phyloP scores from a whole-genome alignment of 2,888 invertebrate species.

The Lepidochrysops patricia region DNA sequence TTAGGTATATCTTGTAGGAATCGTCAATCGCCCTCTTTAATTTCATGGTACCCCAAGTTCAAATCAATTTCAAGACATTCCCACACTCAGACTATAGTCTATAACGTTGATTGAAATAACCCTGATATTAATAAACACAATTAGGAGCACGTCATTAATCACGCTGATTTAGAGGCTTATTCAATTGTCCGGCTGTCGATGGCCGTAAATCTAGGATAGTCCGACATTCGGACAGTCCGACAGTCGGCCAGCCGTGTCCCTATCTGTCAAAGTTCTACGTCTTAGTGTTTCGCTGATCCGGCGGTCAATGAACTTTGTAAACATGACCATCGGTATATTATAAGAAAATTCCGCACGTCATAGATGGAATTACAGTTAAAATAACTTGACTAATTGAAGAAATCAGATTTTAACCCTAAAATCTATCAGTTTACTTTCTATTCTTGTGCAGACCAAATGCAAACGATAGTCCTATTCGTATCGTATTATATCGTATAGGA shows the following conservation, averaged over 20 bases:
- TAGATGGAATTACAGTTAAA: too few relatives aligned
- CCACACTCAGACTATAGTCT: background rate
- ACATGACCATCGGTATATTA: too few relatives aligned
- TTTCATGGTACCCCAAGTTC: background rate
- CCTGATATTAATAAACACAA: background rate
- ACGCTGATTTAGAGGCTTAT: conserved; percentile 17
- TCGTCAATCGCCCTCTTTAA: too few relatives aligned
- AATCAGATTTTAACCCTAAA: too few relatives aligned
- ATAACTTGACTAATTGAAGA: background rate
- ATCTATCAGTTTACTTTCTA: too few relatives aligned
- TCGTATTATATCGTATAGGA: too few relatives aligned
- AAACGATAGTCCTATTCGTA: too few relatives aligned
- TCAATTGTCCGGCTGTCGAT: conserved; percentile 17
- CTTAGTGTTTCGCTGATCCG: background rate
- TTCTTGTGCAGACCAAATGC: too few relatives aligned
- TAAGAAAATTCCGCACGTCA: too few relatives aligned
- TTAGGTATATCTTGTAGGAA: too few relatives aligned
- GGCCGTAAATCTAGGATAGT: conserved; percentile 12
- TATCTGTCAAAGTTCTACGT: conserved; percentile 11
- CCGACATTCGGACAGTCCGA: conserved; percentile 7
- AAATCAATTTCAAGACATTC: background rate
- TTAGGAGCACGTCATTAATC: conserved; percentile 11
- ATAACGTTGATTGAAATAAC: background rate
- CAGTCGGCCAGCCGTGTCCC: conserved; percentile 13
- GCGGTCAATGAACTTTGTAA: background rate